Evolutionary conservation across 1,140 invertebrate genomes (phyloP), one percentile per base, ranked within the genome.

Genomic region (Laupala kohalensis): DNA sequence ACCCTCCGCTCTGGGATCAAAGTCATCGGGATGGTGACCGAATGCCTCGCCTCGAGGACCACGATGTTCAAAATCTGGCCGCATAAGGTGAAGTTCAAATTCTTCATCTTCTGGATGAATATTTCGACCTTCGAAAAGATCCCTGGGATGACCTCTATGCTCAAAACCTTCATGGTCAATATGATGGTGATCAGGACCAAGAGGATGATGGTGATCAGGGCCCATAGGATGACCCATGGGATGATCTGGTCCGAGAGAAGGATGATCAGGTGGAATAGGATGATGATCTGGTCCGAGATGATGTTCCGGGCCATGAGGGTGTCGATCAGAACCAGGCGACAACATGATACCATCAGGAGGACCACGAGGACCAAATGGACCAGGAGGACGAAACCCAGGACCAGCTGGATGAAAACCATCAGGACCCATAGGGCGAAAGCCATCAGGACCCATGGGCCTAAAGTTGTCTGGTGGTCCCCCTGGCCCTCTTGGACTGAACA

Each of bases 391-490:
- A 23, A 69, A 69, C 15, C 68, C 68, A 23, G 68, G 68, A 5
- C 68, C 68, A 26, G 67, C 12, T 29, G 67, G 67, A n/a, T 27
- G 27, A 23, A 68, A 68, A 15, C 69, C 24, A 65, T 37, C 4
- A n/a, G 23, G 5, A 76, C 74, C 23, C 78, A 67, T 3, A 71
- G 79, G n/a, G 77, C 78, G 25, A 78, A 80, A 68, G 73, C 77
- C 75, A 30, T 78, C 76, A 23, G 71, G 68, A 5, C 73, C 72
- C 19, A 76, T 68, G 19, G 77, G 80, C 0, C 77, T 69, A 27
- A 29, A 77, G 79, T 15, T 80, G 75, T 81, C 79, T 25, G 77
- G 78, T n/a, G n/a, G n/a, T 19, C 37, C 37, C 13, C 67, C 67
- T 37, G 67, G 67, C 19, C 67, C 67, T 29, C 67, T 27, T n/a